Base-by-base conservation (phyloP, 2,113 vertebrate species). In the Marmota flaviventris region DNA sequence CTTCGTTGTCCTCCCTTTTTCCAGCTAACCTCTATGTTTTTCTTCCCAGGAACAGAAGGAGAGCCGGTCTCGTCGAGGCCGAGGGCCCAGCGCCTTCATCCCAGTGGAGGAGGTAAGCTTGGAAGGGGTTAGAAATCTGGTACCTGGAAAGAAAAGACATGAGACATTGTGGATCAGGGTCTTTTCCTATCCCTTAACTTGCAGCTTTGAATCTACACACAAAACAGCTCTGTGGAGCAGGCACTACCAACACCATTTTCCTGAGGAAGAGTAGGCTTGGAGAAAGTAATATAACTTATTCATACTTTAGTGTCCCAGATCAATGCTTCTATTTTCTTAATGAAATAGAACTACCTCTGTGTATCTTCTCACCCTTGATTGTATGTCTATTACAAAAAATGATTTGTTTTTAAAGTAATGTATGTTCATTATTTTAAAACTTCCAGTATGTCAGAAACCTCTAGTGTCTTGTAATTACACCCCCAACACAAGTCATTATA, bases 31-130 rank as follows among this genome's bases (percentile, higher is more conserved):
- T 10, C 17, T 18, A 0, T 81, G 10, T 89, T 51, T 93, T 90
- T 90, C 53, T 92, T 75, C 72, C 77, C 27, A 99, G 98, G 98
- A 97, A 63, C 70, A 90, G 63, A 96, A 96, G 51, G 90, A 97
- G 22, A 63, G 97, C 78, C 94, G 78, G 4, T 42, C 96, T 51
- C 93, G 8, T 56, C 84, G 97, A 89, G 97, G 98, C 90, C 95
- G 97, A 77, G 98, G 98, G 0, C 98, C 98, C 72, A 99, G 98
- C 0, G 75, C 97, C 93, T 99, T 99, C 97, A 98, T 99, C 97
- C 99, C 98, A 0, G 95, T 96, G 89, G 97, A 95, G 89, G 98
- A 99, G 98, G 98, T 99, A 83, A 97, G 98, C 39, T 69, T 95
- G 75, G 12, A 88, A 39, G 45, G 81, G 53, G 29, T 79, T 45